Evolutionary conservation across 2,113 vertebrate species (phyloP).

Genomic region (Azemiops feae): DNA sequence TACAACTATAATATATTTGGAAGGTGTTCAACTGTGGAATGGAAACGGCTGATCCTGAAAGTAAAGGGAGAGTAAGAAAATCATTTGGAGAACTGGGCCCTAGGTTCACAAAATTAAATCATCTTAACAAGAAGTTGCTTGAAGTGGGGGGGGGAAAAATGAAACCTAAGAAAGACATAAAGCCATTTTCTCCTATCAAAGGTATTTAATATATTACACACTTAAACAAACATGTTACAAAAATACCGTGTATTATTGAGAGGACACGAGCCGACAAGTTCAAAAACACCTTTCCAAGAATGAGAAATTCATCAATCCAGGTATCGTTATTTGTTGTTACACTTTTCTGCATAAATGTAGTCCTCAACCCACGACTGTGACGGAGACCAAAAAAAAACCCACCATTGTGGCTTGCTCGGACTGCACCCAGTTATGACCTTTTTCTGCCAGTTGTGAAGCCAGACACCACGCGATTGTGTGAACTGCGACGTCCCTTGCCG

Average conservation of each 20-base stretch:
- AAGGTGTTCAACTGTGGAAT: too few relatives aligned
- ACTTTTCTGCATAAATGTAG: background rate
- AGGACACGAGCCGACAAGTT: conserved; percentile 14
- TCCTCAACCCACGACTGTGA: background rate
- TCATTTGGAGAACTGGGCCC: background rate
- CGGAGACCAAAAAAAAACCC: background rate
- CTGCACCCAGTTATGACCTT: background rate
- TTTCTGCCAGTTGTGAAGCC: background rate
- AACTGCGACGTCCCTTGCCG: background rate
- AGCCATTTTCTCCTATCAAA: background rate
- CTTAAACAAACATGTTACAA: conserved; percentile 16
- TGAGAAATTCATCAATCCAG: background rate
- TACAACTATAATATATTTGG: too few relatives aligned
- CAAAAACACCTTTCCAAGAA: background rate
- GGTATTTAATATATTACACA: conserved; percentile 50
- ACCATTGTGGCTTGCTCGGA: background rate
- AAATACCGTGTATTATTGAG: background rate
- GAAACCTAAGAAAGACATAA: background rate
- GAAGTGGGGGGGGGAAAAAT: too few relatives aligned
- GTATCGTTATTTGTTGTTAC: background rate
- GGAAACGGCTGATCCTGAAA: too few relatives aligned
- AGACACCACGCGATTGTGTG: background rate
- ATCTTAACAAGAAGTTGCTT: background rate
- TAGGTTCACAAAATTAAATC: background rate
- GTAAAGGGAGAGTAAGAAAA: too few relatives aligned